Evolutionary conservation across 2,888 invertebrate species (phyloP), one percentile per base, ranked within the genome.

Genomic region (Hoplodrina blanda): DNA sequence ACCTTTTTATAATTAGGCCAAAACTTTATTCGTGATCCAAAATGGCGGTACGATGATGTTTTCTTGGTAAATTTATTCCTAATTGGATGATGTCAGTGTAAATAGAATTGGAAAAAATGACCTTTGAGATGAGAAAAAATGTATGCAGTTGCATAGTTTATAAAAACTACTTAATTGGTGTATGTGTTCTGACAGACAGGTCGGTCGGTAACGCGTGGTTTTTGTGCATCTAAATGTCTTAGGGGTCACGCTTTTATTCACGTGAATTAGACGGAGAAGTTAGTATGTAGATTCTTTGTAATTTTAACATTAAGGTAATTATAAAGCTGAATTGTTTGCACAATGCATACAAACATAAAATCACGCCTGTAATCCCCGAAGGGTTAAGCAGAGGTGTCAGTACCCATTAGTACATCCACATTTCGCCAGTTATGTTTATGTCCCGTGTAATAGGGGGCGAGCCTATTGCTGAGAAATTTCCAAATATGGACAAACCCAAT

Each of bases 41-140:
- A 78, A 76, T 81, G 85, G 86, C 84, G 82, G 69, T 25, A 41
- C 62, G 50, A 17, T 71, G 64, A 73, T 71, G 64, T 83, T 89
- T 92, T 91, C 90, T 88, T 76, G 83, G 91, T 91, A 92, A 91
- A 91, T 91, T 87, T 69, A 67, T 78, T 82, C 82, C 74, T 90
- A 90, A 91, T 90, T 87, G 88, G 91, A 91, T 94, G 94, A 94
- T 90, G 91, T 94, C 94, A 93, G 89, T 80, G 74, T 69, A 77
- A 78, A 89, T 86, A 86, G 85, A 76, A 30, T 41, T 46, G 13
- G 8, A 73, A 73, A 73, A 73, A 76, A 75, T 67, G 56, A 72
- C 75, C 71, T 72, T 57, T 75, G 46, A 11, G 11, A 80, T 83
- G 73, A 8, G 56, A 70, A 73, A 72, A 78, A 69, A 53, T 73